Conservation (phyloP, 1,140 invertebrate species). For the Nasonia vitripennis region DNA sequence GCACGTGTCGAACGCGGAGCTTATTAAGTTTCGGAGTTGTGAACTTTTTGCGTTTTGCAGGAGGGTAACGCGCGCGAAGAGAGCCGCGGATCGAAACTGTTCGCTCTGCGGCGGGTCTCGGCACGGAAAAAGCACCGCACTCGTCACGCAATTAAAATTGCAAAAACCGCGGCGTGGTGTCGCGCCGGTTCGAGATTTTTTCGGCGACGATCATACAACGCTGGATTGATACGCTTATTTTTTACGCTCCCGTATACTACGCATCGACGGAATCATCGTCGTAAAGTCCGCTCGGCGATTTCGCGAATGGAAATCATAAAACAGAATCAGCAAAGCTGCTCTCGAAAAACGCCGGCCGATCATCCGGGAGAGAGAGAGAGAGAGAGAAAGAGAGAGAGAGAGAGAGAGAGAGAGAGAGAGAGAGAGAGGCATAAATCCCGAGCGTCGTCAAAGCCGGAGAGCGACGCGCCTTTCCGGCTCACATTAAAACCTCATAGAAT, state of each 20-base stretch:
- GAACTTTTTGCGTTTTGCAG: not conserved
- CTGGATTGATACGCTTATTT: too few relatives aligned
- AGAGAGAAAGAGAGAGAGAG: too few relatives aligned
- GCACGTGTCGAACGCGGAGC: slow-evolving; percentile 35
- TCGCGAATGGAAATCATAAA: not conserved
- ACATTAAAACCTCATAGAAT: slow-evolving; percentile 25
- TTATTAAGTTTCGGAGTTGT: slow-evolving; percentile 39
- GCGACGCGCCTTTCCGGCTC: slow-evolving; percentile 19
- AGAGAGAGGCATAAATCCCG: not conserved
- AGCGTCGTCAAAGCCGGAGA: not conserved
- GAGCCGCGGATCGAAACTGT: not conserved
- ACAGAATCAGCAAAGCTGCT: not conserved
- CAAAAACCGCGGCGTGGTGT: not conserved
- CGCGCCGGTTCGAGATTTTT: not conserved
- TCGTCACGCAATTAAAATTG: not conserved
- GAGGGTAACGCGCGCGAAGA: too few relatives aligned
- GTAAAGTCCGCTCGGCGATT: not conserved
- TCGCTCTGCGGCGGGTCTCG: not conserved
- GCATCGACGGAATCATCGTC: not conserved
- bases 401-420: too few relatives aligned
- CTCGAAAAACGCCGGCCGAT: not conserved
- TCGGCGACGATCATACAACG: too few relatives aligned
- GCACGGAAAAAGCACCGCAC: not conserved
- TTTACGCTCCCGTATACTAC: too few relatives aligned
- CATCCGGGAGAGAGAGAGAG: not conserved